Evolutionary conservation across 1,140 invertebrate species (phyloP).

Genomic region (Drosophila lacteicornis): DNA sequence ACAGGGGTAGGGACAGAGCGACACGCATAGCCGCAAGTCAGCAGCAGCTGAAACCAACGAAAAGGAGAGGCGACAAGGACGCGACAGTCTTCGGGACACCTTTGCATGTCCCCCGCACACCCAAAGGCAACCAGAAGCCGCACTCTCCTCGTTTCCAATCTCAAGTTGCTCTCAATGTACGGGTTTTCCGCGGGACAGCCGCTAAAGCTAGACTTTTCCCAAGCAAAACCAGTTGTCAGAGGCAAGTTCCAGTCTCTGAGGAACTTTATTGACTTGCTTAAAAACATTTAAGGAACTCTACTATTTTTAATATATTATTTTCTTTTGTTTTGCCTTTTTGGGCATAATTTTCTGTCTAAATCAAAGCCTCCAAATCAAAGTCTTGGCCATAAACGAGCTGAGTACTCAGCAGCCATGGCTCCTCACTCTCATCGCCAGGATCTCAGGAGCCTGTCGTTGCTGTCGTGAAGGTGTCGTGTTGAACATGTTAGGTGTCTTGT

Average conservation of each 20-base stretch:
- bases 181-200: not conserved
- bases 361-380: constrained; percentile 4
- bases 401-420: constrained; percentile 25
- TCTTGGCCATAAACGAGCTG: constrained; percentile 22
- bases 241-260: not conserved
- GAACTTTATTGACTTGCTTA: not conserved
- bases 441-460: constrained; percentile 48
- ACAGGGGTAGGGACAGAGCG: not conserved
- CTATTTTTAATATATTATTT: not conserved
- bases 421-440: constrained; percentile 2
- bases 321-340: not conserved
- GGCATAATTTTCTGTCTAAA: not conserved
- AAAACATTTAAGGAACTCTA: not conserved
- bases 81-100: constrained; percentile 17
- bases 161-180: constrained; percentile 5
- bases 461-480: constrained; percentile 81
- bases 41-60: constrained; percentile 29
- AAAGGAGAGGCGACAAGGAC: constrained; percentile 13
- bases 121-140: constrained; percentile 2
- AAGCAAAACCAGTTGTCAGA: not conserved
- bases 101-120: constrained; percentile 7
- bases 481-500: constrained; percentile 83
- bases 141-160: not conserved
- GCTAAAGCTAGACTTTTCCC: constrained; percentile 1
- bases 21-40: constrained; percentile 66